phyloP scores from a whole-genome alignment of 53 echinoderm and acorn worm species.

The Paracentrotus lividus region DNA sequence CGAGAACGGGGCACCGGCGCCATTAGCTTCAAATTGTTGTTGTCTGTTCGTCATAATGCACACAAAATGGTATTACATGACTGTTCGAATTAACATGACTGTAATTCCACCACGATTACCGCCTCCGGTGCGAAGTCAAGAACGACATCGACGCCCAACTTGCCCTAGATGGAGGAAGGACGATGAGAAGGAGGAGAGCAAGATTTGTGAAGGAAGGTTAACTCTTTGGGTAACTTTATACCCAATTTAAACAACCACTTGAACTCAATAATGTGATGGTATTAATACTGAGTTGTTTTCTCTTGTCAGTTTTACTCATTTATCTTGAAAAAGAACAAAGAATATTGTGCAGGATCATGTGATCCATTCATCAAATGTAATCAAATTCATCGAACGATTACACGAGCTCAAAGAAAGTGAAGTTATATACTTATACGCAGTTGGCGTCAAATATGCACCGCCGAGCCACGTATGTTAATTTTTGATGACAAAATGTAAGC shows the following conservation, averaged over 20 bases:
- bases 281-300: neutral
- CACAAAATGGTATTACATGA: neutral
- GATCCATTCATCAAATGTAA: neutral
- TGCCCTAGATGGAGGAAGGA: neutral
- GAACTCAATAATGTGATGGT: neutral
- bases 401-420: too few species aligned
- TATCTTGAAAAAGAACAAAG: neutral
- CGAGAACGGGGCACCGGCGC: conserved; percentile 19
- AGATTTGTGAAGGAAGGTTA: neutral
- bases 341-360: neutral
- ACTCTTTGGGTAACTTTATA: neutral
- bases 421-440: too few species aligned
- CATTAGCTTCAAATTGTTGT: neutral
- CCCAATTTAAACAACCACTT: conserved; percentile 24
- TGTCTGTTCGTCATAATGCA: neutral
- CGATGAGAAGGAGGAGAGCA: neutral
- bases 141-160: neutral
- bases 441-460: too few species aligned
- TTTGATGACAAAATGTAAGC: too few species aligned
- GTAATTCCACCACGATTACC: neutral
- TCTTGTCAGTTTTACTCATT: neutral
- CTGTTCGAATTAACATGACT: neutral
- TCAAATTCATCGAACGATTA: neutral
- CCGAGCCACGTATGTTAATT: too few species aligned
- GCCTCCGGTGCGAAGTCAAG: conserved; percentile 23